These are phyloP conservation scores for Montipora cactus DNA, from an alignment of 64 coral and sea anemone species.

Conservation along the genomic window DNA sequence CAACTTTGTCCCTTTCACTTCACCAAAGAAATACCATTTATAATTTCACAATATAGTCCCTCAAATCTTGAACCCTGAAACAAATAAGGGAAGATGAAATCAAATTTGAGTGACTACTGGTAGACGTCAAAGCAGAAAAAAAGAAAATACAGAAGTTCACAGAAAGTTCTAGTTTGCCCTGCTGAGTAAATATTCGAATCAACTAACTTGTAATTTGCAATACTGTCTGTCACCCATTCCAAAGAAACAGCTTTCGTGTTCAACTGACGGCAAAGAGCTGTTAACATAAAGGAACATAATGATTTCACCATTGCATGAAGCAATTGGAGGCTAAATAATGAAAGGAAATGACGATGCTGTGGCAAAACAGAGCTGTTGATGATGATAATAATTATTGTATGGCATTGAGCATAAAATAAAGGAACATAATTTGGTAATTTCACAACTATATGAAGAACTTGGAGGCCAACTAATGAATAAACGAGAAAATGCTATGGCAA, in stretches of 20 bases:
- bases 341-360: not conserved
- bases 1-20: too few relatives aligned
- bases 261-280: constrained; percentile 2
- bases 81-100: not conserved
- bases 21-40: not conserved
- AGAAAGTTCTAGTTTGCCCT: too few relatives aligned
- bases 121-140: too few relatives aligned
- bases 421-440: too few relatives aligned
- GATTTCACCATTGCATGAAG: not conserved
- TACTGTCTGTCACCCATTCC: constrained; percentile 57
- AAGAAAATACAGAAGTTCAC: too few relatives aligned
- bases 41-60: constrained; percentile 17
- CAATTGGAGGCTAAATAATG: not conserved
- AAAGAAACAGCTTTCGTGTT: constrained; percentile 28
- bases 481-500: too few relatives aligned
- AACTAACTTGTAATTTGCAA: constrained; percentile 60
- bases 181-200: too few relatives aligned
- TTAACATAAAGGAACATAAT: not conserved
- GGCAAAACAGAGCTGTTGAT: too few relatives aligned
- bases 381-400: too few relatives aligned
- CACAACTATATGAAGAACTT: too few relatives aligned
- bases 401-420: too few relatives aligned
- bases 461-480: too few relatives aligned
- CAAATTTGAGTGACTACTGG: not conserved
- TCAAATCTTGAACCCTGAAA: constrained; percentile 37